phyloP scores from a whole-genome alignment of 2,113 vertebrate species.

The Pionites leucogaster region DNA sequence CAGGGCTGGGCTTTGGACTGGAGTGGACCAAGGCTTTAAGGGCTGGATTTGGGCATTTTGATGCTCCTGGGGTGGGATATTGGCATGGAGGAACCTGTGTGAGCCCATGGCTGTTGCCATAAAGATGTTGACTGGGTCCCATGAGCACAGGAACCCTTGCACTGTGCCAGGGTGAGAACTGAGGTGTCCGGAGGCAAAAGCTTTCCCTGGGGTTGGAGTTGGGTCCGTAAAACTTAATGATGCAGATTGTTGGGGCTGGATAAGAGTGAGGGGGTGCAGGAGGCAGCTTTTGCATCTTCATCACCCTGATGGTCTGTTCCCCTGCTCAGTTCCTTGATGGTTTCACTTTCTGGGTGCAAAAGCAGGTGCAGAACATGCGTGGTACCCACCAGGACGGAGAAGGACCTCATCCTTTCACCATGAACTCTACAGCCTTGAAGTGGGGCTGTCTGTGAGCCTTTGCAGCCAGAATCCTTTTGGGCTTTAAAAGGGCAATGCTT shows the following conservation, averaged over 20 bases:
- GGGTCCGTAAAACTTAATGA: neutral
- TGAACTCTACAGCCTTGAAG: neutral
- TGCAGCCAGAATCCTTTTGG: neutral
- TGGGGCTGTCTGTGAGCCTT: neutral
- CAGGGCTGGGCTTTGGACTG: neutral
- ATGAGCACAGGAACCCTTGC: accelerated
- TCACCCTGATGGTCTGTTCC: neutral
- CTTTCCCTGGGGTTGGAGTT: neutral
- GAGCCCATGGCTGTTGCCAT: neutral
- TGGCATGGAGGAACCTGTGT: accelerated
- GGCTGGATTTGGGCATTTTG: neutral
- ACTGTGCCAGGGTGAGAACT: neutral
- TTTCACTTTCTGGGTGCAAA: neutral
- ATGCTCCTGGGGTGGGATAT: neutral
- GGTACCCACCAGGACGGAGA: neutral
- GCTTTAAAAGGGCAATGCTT: neutral
- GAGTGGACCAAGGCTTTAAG: neutral
- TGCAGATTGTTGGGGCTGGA: neutral
- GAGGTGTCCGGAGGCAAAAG: neutral
- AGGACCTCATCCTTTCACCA: neutral
- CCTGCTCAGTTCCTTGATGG: accelerated
- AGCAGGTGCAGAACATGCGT: accelerated
- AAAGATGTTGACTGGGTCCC: neutral
- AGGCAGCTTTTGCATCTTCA: neutral
- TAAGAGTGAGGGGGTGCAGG: neutral